Conservation (phyloP, 1,140 invertebrate genomes). For the Conus betulinus region DNA sequence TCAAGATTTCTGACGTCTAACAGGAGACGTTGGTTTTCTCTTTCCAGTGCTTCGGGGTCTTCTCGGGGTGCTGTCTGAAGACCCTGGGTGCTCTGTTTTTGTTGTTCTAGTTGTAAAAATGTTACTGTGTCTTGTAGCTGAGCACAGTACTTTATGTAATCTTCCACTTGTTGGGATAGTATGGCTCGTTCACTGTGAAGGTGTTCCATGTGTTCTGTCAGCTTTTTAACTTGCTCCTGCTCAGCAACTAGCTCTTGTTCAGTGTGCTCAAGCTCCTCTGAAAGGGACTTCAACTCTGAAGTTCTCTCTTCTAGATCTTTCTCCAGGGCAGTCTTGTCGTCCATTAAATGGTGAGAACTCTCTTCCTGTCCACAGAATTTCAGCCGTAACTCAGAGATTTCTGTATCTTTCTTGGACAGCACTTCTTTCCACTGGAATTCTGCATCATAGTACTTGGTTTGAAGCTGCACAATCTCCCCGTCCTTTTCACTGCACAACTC, state of each 20-base stretch:
- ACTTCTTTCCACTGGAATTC: slow-evolving; percentile 43
- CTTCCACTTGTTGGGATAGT: slow-evolving; percentile 27
- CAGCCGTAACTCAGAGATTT: slow-evolving; percentile 18
- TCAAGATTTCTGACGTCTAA: slow-evolving; percentile 42
- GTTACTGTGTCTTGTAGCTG: slow-evolving; percentile 27
- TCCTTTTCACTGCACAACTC: slow-evolving; percentile 50
- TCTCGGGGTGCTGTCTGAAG: neutral
- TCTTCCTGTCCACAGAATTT: slow-evolving; percentile 32
- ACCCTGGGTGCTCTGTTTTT: neutral
- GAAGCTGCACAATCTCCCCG: slow-evolving; percentile 48
- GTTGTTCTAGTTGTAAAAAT: neutral
- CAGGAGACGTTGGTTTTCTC: slow-evolving; percentile 19
- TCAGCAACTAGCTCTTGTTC: slow-evolving; percentile 12
- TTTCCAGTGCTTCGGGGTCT: neutral
- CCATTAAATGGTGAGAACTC: neutral
- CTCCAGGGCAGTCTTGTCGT: slow-evolving; percentile 37
- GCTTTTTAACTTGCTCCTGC: slow-evolving; percentile 11
- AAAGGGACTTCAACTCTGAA: slow-evolving; percentile 33
- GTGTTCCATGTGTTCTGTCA: slow-evolving; percentile 28
- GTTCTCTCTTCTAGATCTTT: slow-evolving; percentile 36
- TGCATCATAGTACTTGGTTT: slow-evolving; percentile 48
- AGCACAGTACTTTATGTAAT: neutral
- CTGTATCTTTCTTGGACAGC: slow-evolving; percentile 21
- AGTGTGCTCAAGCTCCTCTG: slow-evolving; percentile 31
- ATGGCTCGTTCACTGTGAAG: slow-evolving; percentile 11